These are phyloP conservation scores for Drosophila yakuba DNA, from an alignment of 1,140 invertebrate genomes.

Conservation along the genomic window DNA sequence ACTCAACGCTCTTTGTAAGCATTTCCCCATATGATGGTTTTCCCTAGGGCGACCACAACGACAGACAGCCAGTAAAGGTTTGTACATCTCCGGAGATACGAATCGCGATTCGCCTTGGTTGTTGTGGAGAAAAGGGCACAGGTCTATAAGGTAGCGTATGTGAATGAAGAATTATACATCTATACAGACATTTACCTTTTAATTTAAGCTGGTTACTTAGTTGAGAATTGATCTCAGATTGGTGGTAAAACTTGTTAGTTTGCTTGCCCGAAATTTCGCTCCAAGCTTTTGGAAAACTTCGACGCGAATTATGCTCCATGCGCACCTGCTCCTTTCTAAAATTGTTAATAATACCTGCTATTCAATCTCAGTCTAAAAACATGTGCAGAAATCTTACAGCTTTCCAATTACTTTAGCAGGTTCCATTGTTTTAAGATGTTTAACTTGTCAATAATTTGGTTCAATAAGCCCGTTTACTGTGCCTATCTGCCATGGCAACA, in stretches of 20 bases:
- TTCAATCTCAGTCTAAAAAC: neutral
- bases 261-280: conserved; percentile 44
- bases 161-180: neutral
- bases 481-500: neutral
- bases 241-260: conserved; percentile 73
- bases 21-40: conserved; percentile 67
- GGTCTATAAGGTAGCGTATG: conserved; percentile 12
- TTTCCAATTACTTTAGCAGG: conserved; percentile 64
- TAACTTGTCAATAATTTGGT: conserved; percentile 5
- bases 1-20: conserved; percentile 67
- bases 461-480: neutral
- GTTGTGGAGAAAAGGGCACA: conserved; percentile 61
- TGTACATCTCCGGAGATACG: conserved; percentile 73
- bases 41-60: conserved; percentile 70
- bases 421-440: conserved; percentile 41
- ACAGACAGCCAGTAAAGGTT: conserved; percentile 58
- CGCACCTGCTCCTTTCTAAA: conserved; percentile 71
- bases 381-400: conserved; percentile 48
- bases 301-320: conserved; percentile 67
- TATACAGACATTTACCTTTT: conserved; percentile 22
- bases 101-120: conserved; percentile 66
- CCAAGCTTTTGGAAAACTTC: conserved; percentile 72
- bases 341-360: neutral
- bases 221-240: conserved; percentile 59
- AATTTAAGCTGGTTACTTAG: conserved; percentile 46